Conservation (phyloP, 2,113 vertebrate genomes). For the Proteles cristata region DNA sequence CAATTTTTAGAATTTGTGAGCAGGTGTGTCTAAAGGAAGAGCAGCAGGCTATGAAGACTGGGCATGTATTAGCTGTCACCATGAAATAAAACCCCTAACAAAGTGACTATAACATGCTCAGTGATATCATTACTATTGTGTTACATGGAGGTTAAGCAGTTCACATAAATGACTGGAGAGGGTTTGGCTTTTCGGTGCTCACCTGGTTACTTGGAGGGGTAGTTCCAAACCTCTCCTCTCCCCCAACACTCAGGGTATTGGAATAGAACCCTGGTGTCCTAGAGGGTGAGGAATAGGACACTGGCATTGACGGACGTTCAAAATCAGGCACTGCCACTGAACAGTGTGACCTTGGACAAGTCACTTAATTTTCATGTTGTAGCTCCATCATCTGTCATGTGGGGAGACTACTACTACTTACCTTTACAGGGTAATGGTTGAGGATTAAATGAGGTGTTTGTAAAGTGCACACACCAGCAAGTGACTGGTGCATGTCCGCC, state of each 20-base stretch:
- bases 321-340: neutral
- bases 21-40: neutral
- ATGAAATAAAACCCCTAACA: neutral
- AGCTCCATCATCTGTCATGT: neutral
- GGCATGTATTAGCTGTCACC: rapidly evolving
- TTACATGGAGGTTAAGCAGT: neutral
- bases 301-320: neutral
- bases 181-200: neutral
- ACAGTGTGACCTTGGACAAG: neutral
- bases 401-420: neutral
- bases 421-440: neutral
- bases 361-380: neutral
- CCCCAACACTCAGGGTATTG: neutral
- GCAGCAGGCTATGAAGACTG: neutral
- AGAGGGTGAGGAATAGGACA: neutral
- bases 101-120: neutral
- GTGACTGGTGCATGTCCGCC: neutral
- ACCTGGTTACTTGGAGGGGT: neutral
- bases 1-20: neutral
- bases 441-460: neutral
- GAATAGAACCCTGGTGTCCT: neutral
- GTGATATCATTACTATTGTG: neutral
- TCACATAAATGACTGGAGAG: neutral
- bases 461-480: neutral
- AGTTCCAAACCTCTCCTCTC: neutral